Evolutionary conservation across 1,140 invertebrate genomes (phyloP), one percentile per base, ranked within the genome.

Genomic region (Drosophila arawakana): DNA sequence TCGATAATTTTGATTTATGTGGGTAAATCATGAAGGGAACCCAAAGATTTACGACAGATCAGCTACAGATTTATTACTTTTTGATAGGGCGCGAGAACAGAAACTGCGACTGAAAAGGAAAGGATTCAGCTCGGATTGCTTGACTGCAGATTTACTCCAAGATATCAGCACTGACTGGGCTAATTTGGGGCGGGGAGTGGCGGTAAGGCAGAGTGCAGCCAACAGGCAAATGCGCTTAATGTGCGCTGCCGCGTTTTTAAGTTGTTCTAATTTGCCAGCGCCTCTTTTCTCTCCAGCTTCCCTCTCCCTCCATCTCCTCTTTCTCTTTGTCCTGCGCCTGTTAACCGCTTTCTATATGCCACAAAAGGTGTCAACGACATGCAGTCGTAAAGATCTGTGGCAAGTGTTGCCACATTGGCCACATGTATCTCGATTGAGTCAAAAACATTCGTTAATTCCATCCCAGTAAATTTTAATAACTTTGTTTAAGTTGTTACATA

Each of bases 1-100:
- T 89, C 88, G 90, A 91, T 91, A 91, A 91, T 91, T 91, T 91
- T 91, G 90, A 91, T 91, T 91, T 91, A 91, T 91, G 90, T 91
- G 86, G 84, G 83, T 89, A 91, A 91, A 90, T 91, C 90, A 89
- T 90, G 85, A 91, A 85, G 83, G 84, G 78, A 90, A 85, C 81
- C 76, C 81, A 81, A 85, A 91, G 90, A 91, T 91, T 91, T 91
- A 91, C 90, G 90, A 90, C 82, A 86, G 90, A 91, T 91, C 86
- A 91, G 81, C 73, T 73, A 71, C 81, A 91, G 90, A 91, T 91
- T 91, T 91, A 91, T 91, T 91, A 89, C 90, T 82, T 91, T 91
- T 90, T 91, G 90, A 91, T 91, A 91, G 83, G 60, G 85, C 70
- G 68, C 73, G 76, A 52, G 69, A 46, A 58, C 49, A 62, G 61